A percentile compares a stretch with the other conserved stretches of the same genome.
Conservation (phyloP, 30 jellyfish, hydroid and myxozoan genomes). For the Catostylus mosaicus region DNA sequence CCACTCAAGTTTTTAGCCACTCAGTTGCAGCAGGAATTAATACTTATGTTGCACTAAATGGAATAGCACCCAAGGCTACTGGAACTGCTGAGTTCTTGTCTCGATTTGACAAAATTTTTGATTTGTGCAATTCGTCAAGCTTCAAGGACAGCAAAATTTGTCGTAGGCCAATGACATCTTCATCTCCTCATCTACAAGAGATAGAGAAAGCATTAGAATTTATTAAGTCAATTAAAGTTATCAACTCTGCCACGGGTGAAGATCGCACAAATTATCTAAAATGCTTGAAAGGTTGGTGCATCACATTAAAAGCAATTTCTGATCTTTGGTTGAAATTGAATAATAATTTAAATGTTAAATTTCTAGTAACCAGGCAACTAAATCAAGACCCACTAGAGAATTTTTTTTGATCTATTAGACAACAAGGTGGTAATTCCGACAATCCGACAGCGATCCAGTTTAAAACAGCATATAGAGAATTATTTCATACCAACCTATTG, state of each 20-base stretch:
- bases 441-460: conserved; percentile 41
- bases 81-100: conserved; percentile 32
- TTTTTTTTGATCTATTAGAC: conserved; percentile 31
- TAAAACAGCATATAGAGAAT: conserved; percentile 32
- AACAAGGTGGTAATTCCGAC: conserved; percentile 47
- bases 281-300: conserved; percentile 56
- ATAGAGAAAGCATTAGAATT: conserved; percentile 11
- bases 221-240: conserved; percentile 23
- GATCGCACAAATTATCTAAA: conserved; percentile 9
- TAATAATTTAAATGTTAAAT: neutral
- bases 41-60: conserved; percentile 49
- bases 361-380: conserved; percentile 33
- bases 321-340: conserved; percentile 26
- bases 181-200: conserved; percentile 20
- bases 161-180: conserved; percentile 17
- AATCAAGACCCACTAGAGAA: conserved; percentile 61
- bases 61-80: conserved; percentile 33
- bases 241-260: conserved; percentile 1
- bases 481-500: conserved; percentile 40
- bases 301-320: conserved; percentile 18
- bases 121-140: conserved; percentile 28
- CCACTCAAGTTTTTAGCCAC: conserved; percentile 40
- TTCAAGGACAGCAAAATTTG: conserved; percentile 28
- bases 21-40: conserved; percentile 50
- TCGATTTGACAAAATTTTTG: conserved; percentile 38